phyloP scores from a whole-genome alignment of 2,113 vertebrate genomes.

The Genyomyrus donnyi region DNA sequence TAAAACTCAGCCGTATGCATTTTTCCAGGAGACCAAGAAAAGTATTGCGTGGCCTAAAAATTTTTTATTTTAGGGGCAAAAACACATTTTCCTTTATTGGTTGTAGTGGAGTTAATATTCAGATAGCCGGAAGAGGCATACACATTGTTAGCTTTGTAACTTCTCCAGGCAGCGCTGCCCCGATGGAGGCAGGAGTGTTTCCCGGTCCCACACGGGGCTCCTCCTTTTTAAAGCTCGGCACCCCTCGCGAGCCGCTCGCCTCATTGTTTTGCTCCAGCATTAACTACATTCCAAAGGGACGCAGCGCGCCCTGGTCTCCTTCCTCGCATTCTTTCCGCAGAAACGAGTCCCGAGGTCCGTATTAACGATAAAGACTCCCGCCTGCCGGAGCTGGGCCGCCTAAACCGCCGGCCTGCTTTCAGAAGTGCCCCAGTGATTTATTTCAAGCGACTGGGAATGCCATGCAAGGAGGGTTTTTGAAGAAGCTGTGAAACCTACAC shows the following conservation, averaged over 20 bases:
- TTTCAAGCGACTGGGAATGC: conserved; percentile 22
- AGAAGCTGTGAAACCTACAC: conserved; percentile 38
- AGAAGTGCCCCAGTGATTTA: not conserved
- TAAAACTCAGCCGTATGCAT: not conserved
- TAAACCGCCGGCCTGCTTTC: conserved; percentile 2
- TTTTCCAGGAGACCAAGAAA: not conserved
- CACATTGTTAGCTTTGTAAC: not conserved
- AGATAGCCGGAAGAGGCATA: not conserved
- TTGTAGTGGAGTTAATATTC: not conserved
- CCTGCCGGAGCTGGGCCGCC: conserved; percentile 6
- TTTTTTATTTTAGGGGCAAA: not conserved
- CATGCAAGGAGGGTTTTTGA: not conserved
- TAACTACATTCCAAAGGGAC: conserved; percentile 85
- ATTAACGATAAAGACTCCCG: conserved; percentile 2
- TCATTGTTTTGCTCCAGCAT: conserved; percentile 77
- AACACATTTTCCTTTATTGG: not conserved
- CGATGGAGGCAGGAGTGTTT: conserved; percentile 21
- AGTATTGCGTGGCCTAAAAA: not conserved
- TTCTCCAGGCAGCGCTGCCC: not conserved
- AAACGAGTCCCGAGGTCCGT: conserved; percentile 62
- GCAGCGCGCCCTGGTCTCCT: conserved; percentile 70
- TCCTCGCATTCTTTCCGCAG: conserved; percentile 81
- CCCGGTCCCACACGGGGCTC: conserved; percentile 45
- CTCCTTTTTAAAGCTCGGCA: conserved; percentile 49
- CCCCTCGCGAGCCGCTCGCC: conserved; percentile 68